Evolutionary conservation across 2,888 invertebrate genomes (phyloP).

Genomic region (Adineta ricciae): DNA sequence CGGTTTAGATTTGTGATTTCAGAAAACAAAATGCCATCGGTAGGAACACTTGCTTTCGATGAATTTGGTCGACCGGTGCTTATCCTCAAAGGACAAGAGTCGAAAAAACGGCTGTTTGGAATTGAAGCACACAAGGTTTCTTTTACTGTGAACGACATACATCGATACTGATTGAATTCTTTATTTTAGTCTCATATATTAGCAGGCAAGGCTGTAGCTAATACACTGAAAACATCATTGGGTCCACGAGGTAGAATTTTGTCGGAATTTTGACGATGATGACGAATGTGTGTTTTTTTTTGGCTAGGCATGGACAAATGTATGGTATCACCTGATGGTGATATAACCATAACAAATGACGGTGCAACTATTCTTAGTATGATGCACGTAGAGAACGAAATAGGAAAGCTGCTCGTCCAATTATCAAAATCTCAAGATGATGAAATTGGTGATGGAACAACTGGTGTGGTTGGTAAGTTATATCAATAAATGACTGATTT

Average conservation of each 20-base stretch:
- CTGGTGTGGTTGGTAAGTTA: constrained; percentile 68
- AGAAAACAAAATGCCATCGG: constrained; percentile 24
- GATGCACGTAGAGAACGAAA: constrained; percentile 98
- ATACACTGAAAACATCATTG: constrained; percentile 77
- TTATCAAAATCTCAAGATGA: constrained; percentile 96
- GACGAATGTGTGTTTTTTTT: neutral
- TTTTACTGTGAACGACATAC: too few species aligned
- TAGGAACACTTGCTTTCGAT: constrained; percentile 70
- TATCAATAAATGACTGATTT: neutral
- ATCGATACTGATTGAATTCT: neutral
- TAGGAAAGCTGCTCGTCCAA: constrained; percentile 93
- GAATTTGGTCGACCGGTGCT: constrained; percentile 97
- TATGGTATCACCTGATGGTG: constrained; percentile 90
- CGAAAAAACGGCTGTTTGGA: constrained; percentile 84
- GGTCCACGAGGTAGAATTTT: constrained; percentile 64
- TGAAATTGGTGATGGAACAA: constrained; percentile 98
- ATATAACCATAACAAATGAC: constrained; percentile 93
- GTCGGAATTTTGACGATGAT: too few species aligned
- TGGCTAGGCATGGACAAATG: constrained; percentile 74
- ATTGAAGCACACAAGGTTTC: constrained; percentile 87
- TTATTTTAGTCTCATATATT: constrained; percentile 78
- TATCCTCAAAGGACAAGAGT: constrained; percentile 86
- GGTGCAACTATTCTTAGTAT: constrained; percentile 96
- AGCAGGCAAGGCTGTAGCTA: constrained; percentile 82
- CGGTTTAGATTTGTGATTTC: neutral